These are phyloP conservation scores for Drosophila pseudoobscura DNA, from an alignment of 1,140 invertebrate species.

Conservation along the genomic window DNA sequence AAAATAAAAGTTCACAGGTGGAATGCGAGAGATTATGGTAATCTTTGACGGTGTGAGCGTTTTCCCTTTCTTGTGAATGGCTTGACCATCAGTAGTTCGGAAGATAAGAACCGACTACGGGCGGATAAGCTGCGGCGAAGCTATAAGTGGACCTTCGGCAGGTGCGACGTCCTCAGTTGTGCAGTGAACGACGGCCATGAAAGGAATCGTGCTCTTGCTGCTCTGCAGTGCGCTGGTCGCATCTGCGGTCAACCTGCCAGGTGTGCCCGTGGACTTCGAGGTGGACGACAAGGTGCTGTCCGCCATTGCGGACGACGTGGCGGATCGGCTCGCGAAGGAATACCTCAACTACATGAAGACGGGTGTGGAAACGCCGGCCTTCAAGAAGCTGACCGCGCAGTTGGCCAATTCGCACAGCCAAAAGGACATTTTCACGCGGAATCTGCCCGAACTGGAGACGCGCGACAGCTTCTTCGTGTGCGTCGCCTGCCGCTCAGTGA, in stretches of 20 bases:
- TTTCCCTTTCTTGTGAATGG: slow-evolving; percentile 31
- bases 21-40: slow-evolving; percentile 36
- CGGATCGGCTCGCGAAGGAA: slow-evolving; percentile 61
- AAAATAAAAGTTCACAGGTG: slow-evolving; percentile 8
- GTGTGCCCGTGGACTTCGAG: slow-evolving; percentile 64
- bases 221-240: slow-evolving; percentile 25
- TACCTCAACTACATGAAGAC: slow-evolving; percentile 64
- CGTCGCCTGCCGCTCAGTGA: slow-evolving; percentile 84
- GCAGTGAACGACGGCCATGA: slow-evolving; percentile 45
- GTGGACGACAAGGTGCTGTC: slow-evolving; percentile 61
- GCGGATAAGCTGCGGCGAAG: slow-evolving; percentile 1
- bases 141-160: slow-evolving; percentile 57
- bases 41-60: slow-evolving; percentile 5
- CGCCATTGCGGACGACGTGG: slow-evolving; percentile 67
- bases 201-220: slow-evolving; percentile 45
- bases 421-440: slow-evolving; percentile 75
- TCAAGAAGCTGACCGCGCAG: slow-evolving; percentile 59
- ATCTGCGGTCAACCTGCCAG: slow-evolving; percentile 63
- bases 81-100: slow-evolving; percentile 9
- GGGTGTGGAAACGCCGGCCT: slow-evolving; percentile 56
- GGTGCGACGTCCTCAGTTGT: slow-evolving; percentile 30
- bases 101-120: slow-evolving; percentile 20
- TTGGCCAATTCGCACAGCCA: slow-evolving; percentile 65
- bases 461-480: slow-evolving; percentile 83
- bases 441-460: slow-evolving; percentile 55